Evolutionary conservation across 2,113 vertebrate genomes (phyloP).

Genomic region (Albula goreensis): DNA sequence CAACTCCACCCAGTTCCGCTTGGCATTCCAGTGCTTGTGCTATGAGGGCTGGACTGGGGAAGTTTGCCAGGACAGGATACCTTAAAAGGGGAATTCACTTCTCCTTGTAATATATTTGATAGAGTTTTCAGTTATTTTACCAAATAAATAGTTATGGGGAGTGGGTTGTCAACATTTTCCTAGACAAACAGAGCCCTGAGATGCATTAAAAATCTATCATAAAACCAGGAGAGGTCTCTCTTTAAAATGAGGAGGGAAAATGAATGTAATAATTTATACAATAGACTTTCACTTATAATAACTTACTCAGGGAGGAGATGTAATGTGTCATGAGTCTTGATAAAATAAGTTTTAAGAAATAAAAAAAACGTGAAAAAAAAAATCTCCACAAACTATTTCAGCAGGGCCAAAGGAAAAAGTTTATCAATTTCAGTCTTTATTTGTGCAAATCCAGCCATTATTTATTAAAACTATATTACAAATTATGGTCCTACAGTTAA

Average conservation of each 20-base stretch:
- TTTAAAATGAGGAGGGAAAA: too few species aligned
- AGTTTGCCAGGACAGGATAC: slow-evolving; percentile 54
- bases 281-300: too few species aligned
- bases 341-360: too few species aligned
- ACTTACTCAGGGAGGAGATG: too few species aligned
- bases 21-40: slow-evolving; percentile 75
- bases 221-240: too few species aligned
- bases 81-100: background rate
- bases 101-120: background rate
- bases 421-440: background rate
- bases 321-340: too few species aligned
- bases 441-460: background rate
- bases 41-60: slow-evolving; percentile 74
- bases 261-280: too few species aligned
- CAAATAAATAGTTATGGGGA: too few species aligned
- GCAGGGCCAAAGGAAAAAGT: background rate
- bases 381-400: background rate
- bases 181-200: too few species aligned
- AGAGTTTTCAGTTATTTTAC: too few species aligned
- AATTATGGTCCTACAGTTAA: slow-evolving; percentile 1
- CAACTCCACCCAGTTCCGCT: slow-evolving; percentile 25
- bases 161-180: too few species aligned
- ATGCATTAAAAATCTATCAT: too few species aligned
- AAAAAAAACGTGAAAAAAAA: background rate
- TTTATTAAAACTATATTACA: background rate